Conservation (phyloP, 2,113 vertebrate species). For the Lamprotornis superbus region DNA sequence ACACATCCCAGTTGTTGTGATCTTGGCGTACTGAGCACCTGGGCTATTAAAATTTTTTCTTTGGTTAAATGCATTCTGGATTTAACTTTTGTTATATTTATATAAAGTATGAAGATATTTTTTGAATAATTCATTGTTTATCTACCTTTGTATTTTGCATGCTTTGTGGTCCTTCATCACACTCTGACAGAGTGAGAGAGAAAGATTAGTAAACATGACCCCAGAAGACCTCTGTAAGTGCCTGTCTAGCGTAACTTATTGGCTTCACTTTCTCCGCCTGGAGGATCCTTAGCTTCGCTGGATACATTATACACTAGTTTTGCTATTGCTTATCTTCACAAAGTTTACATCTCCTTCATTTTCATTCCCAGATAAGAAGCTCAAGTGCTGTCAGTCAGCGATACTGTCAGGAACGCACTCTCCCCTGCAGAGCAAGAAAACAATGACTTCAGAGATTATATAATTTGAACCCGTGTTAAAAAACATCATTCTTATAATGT, state of each 20-base stretch:
- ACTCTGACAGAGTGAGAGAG: slow-evolving; percentile 40
- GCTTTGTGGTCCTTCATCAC: slow-evolving; percentile 42
- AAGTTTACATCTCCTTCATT: background rate
- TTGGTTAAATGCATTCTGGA: background rate
- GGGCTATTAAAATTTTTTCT: background rate
- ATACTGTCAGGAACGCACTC: background rate
- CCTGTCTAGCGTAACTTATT: slow-evolving; percentile 65
- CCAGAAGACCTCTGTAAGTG: slow-evolving; percentile 62
- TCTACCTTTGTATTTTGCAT: background rate
- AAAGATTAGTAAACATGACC: slow-evolving; percentile 71
- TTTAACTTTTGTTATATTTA: slow-evolving; percentile 11
- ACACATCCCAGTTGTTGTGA: background rate
- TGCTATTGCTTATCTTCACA: slow-evolving; percentile 29
- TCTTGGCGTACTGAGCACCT: background rate
- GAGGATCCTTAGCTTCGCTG: slow-evolving; percentile 27
- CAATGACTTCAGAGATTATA: slow-evolving; percentile 6
- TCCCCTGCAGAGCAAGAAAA: background rate
- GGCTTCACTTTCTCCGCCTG: slow-evolving; percentile 53
- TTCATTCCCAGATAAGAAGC: slow-evolving; percentile 9
- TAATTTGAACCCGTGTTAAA: background rate
- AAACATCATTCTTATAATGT: background rate
- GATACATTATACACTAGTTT: background rate
- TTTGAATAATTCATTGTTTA: slow-evolving; percentile 24
- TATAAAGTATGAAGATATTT: background rate
- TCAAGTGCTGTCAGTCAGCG: background rate